These are phyloP conservation scores for Athetis lepigone DNA, from an alignment of 2,888 invertebrate species.

Conservation along the genomic window DNA sequence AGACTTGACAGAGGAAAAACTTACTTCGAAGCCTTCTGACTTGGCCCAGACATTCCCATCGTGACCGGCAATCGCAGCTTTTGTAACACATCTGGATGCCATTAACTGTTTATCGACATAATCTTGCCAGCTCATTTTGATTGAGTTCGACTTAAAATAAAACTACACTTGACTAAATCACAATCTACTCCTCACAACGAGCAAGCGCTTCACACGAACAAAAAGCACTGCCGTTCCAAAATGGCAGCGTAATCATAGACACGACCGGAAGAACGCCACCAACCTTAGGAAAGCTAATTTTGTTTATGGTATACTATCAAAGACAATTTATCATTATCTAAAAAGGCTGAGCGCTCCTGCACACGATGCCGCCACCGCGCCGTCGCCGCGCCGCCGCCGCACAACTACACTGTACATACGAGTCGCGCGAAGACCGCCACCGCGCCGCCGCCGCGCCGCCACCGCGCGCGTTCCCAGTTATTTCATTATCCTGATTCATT, in stretches of 20 bases:
- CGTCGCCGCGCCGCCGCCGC: too few species aligned
- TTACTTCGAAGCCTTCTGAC: conserved; percentile 98
- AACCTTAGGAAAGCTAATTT: conserved; percentile 64
- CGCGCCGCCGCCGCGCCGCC: too few species aligned
- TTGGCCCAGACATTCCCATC: conserved; percentile 99
- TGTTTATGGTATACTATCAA: conserved; percentile 30
- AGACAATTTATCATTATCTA: conserved; percentile 22
- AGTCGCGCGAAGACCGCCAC: too few species aligned
- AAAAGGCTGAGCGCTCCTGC: too few species aligned
- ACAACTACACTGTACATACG: too few species aligned
- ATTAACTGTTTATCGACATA: conserved; percentile 99
- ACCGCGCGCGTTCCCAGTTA: too few species aligned
- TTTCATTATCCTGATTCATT: too few species aligned
- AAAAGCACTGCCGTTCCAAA: conserved; percentile 90
- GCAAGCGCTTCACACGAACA: conserved; percentile 90
- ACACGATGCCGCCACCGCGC: too few species aligned
- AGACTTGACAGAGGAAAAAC: conserved; percentile 85
- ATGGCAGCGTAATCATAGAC: conserved; percentile 88
- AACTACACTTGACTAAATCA: conserved; percentile 89
- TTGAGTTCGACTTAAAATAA: conserved; percentile 88
- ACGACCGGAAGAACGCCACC: conserved; percentile 81
- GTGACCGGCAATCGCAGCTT: conserved; percentile 98
- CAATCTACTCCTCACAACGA: conserved; percentile 88
- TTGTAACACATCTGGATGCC: conserved; percentile 98
- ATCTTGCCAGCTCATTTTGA: conserved; percentile 99